Conservation (phyloP, 2,888 invertebrate genomes). For the Volucella zonaria region DNA sequence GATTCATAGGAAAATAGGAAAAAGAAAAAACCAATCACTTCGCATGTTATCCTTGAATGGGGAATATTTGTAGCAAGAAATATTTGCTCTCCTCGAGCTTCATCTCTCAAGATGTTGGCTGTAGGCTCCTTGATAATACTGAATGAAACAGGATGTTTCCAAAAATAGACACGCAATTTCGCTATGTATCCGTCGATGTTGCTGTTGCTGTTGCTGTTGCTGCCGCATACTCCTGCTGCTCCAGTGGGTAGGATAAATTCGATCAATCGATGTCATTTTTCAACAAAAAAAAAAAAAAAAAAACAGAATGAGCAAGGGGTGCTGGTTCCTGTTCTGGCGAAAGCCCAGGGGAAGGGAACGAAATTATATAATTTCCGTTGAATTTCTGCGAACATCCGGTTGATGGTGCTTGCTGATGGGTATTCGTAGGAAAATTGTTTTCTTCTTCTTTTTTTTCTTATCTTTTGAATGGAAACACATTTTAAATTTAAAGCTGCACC, state of each 20-base stretch:
- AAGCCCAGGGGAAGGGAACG: not conserved
- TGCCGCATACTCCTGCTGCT: not conserved
- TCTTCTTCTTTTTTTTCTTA: not conserved
- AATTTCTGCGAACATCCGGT: conserved; percentile 66
- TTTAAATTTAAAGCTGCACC: not conserved
- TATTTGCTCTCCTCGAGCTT: not conserved
- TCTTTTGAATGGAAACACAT: no score
- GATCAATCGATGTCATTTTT: conserved; percentile 60
- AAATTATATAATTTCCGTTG: conserved; percentile 70
- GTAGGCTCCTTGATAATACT: not conserved
- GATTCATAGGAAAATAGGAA: conserved; percentile 13
- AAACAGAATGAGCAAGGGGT: no score
- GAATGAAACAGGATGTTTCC: conserved; percentile 32
- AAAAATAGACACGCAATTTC: conserved; percentile 59
- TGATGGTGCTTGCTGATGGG: conserved; percentile 46
- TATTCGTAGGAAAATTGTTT: conserved; percentile 48
- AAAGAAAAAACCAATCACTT: conserved; percentile 5
- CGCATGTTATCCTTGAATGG: conserved; percentile 21
- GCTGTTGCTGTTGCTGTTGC: no score
- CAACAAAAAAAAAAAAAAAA: no score
- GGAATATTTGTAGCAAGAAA: not conserved
- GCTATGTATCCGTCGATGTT: conserved; percentile 21
- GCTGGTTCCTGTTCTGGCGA: not conserved
- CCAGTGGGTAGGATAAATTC: conserved; percentile 34
- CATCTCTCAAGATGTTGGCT: not conserved